Percentiles rank a stretch among this genome's conserved stretches.
phyloP scores from a whole-genome alignment of 1,140 invertebrate species.

The Anagrus nilaparvatae region DNA sequence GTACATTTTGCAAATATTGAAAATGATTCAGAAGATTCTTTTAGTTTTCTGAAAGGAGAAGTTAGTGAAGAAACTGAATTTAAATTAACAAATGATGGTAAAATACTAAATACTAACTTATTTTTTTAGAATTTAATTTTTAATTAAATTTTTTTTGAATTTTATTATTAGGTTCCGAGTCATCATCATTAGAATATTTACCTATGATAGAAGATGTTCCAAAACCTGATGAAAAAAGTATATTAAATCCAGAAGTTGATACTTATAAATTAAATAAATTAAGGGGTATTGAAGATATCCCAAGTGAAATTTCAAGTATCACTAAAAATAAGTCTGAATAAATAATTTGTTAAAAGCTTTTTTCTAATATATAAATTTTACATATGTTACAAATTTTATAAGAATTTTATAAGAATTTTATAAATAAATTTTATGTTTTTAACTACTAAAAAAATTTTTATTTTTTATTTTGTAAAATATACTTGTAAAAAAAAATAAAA shows the following conservation, averaged over 20 bases:
- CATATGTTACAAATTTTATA: no score
- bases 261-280: no score
- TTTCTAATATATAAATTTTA: no score
- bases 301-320: no score
- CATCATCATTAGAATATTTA: constrained; percentile 27
- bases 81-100: constrained; percentile 23
- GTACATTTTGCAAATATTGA: constrained; percentile 49
- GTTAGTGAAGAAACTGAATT: constrained; percentile 22
- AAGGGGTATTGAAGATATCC: constrained; percentile 10
- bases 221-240: constrained; percentile 12
- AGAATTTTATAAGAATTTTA: no score
- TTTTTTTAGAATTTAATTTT: background rate
- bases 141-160: constrained; percentile 2
- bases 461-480: no score
- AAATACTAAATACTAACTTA: constrained; percentile 4
- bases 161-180: constrained; percentile 24
- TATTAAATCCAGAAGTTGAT: no score
- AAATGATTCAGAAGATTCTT: constrained; percentile 39
- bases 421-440: no score
- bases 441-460: no score
- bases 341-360: no score
- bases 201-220: constrained; percentile 23
- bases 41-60: constrained; percentile 34
- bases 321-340: no score
- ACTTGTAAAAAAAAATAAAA: no score